A percentile compares a stretch with the other conserved stretches of the same genome.
Conservation (phyloP, 2,888 invertebrate species). For the Philhelius pedissequus region DNA sequence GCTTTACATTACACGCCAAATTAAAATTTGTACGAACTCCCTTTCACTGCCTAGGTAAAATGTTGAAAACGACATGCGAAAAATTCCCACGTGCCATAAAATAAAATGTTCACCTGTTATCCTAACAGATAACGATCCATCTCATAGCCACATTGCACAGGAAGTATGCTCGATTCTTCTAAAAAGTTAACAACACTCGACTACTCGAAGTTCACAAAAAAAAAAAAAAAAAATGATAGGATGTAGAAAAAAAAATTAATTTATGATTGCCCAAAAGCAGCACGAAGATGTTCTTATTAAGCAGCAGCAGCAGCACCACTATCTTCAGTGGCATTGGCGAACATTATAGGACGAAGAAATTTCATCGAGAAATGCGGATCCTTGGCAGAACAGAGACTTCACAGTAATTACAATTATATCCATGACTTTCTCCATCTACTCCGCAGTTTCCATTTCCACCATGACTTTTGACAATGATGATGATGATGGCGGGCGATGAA, state of each 20-base stretch:
- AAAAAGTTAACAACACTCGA: conserved; percentile 38
- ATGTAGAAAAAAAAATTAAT: conserved; percentile 54
- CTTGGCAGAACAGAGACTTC: conserved; percentile 62
- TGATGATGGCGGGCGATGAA: conserved; percentile 42
- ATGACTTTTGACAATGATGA: conserved; percentile 62
- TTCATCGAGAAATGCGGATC: conserved; percentile 55
- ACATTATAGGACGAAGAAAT: conserved; percentile 46
- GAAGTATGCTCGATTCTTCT: neutral
- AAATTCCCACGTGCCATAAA: conserved; percentile 67
- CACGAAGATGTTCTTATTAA: conserved; percentile 60
- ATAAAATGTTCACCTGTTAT: conserved; percentile 72
- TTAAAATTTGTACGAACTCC: conserved; percentile 55
- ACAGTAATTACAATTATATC: conserved; percentile 75
- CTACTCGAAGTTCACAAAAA: too few species aligned
- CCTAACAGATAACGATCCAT: conserved; percentile 78
- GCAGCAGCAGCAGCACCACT: conserved; percentile 8
- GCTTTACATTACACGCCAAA: conserved; percentile 52
- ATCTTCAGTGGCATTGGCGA: conserved; percentile 19
- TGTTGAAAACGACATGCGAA: conserved; percentile 49
- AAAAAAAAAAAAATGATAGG: neutral
- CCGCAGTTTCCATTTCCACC: conserved; percentile 8
- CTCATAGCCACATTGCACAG: conserved; percentile 72
- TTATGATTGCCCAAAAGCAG: conserved; percentile 63
- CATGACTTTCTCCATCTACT: conserved; percentile 33
- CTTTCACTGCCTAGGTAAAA: neutral